Evolutionary conservation across 64 coral and sea anemone species (phyloP), one percentile per base, ranked within the genome.

Genomic region (Pocillopora verrucosa): DNA sequence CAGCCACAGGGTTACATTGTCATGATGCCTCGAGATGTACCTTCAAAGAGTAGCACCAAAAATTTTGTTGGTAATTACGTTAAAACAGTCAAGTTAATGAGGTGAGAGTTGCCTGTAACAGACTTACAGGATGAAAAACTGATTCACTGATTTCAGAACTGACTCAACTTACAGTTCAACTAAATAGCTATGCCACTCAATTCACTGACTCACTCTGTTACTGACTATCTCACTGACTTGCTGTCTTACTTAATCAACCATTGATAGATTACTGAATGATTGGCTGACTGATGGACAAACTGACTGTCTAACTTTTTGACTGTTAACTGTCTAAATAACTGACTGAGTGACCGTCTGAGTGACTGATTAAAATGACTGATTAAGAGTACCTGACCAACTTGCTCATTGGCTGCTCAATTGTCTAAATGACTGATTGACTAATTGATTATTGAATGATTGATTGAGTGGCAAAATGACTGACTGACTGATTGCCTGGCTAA

Each of bases 1-100:
- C 9, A 99, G 89, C 93, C 97, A 99, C 83, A 99, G 56, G 64
- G 56, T 90, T 61, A 97, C 74, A 34, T 30, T 78, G 72, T 97
- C 91, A 79, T 97, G 95, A 34, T 97, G 88, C n/a, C 89, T 88
- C 10, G 62, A 60, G 20, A 82, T 62, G 69, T 88, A 91, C 65
- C 95, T 97, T 34, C 6, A 9, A 38, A 26, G 20, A 84, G 25
- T 17, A 80, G 17, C 15, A 7, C 37, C 13, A 24, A 72, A 70
- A 6, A 73, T 4, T 70, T n/a, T n/a, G 67, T 24, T 30, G 67
- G 20, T 10, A 69, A 69, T n/a, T 2, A 5, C 64, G 22, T 22
- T 7, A 4, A 22, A 86, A 68, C 83, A 51, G 37, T 56, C 67
- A 72, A 45, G 16, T 16, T 65, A 26, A 68, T 36, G 24, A 56